Evolutionary conservation across 1,140 invertebrate species (phyloP).

Genomic region (Brachionus asplanchnoidis): DNA sequence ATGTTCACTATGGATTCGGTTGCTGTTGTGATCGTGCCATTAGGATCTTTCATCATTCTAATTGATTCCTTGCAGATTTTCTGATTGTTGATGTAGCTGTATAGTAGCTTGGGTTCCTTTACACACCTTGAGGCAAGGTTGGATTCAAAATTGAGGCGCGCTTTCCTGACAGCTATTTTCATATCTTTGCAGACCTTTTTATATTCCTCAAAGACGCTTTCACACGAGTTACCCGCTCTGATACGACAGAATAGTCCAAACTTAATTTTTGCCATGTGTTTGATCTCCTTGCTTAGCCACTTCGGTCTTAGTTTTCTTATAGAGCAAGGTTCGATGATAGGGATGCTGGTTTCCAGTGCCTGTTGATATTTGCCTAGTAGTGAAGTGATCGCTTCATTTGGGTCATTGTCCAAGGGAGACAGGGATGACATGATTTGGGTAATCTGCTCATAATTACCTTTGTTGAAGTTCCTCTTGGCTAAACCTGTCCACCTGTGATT

Average conservation of each 20-base stretch:
- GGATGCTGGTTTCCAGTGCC: no score
- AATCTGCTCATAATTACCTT: background rate
- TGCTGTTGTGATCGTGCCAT: no score
- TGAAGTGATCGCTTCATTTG: background rate
- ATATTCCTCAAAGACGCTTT: background rate
- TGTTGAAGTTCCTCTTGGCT: background rate
- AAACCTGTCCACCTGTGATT: background rate
- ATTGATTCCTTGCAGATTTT: background rate
- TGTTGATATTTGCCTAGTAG: no score
- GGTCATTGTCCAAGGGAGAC: background rate
- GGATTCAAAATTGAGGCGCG: background rate
- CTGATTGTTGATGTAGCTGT: background rate
- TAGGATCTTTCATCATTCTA: background rate
- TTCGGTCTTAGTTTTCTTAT: background rate
- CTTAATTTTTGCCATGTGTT: background rate
- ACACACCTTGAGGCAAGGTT: background rate
- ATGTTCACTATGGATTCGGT: no score
- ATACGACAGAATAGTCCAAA: background rate
- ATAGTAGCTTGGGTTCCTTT: background rate
- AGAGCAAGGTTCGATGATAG: background rate
- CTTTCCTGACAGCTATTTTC: background rate
- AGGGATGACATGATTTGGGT: background rate
- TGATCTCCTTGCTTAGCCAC: background rate
- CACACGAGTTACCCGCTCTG: background rate
- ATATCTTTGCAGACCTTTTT: background rate